Percentiles rank a stretch among this genome's conserved stretches.
Conservation (phyloP, 2,888 invertebrate species). For the Hydraecia micacea region DNA sequence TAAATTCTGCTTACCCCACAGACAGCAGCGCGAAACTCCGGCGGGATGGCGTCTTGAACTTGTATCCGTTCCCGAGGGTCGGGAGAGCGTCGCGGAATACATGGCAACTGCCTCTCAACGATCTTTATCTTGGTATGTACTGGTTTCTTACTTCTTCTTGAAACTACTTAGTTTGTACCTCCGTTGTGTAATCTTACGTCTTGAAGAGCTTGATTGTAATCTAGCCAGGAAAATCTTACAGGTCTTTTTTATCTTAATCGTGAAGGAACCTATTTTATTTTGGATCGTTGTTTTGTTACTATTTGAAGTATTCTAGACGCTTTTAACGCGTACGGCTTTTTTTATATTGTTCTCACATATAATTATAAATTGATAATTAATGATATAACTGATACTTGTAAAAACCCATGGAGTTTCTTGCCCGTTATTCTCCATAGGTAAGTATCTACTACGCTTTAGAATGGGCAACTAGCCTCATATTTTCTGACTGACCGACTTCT, state of each 20-base stretch:
- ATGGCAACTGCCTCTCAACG: constrained; percentile 88
- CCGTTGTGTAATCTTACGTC: not conserved
- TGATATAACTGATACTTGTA: too few species aligned
- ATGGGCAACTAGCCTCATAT: too few species aligned
- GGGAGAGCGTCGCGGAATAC: constrained; percentile 88
- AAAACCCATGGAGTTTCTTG: too few species aligned
- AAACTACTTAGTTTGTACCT: not conserved
- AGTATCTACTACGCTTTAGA: too few species aligned
- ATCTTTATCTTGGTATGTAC: constrained; percentile 84
- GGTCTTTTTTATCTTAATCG: not conserved
- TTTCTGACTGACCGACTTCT: too few species aligned
- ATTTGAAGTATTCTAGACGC: too few species aligned
- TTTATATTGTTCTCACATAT: too few species aligned
- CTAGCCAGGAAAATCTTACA: not conserved
- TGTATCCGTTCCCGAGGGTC: constrained; percentile 91
- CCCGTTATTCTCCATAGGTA: too few species aligned
- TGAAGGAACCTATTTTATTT: not conserved
- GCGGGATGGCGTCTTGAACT: constrained; percentile 90
- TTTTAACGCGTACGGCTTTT: too few species aligned
- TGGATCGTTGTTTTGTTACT: too few species aligned
- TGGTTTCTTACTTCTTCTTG: not conserved
- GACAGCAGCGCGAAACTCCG: constrained; percentile 84
- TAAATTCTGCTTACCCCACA: constrained; percentile 62
- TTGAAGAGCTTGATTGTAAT: not conserved
- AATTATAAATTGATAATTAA: too few species aligned